phyloP scores from a whole-genome alignment of 2,888 invertebrate genomes.

The Mythimna loreyi region DNA sequence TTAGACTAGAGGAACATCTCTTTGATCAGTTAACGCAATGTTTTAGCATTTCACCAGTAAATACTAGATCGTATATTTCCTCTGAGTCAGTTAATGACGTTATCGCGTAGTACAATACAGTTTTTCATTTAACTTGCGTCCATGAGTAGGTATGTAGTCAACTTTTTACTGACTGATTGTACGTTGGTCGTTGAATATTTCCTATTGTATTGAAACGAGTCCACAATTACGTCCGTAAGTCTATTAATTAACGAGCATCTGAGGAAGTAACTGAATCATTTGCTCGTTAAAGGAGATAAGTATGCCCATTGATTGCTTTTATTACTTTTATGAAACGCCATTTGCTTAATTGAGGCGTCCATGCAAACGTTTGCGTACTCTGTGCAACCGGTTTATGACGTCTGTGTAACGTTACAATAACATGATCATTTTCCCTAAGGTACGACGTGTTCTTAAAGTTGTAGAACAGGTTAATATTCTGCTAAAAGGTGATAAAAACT shows the following conservation, averaged over 20 bases:
- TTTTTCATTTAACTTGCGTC: slow-evolving; percentile 27
- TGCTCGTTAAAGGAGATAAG: slow-evolving; percentile 48
- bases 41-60: slow-evolving; percentile 43
- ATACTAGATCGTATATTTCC: slow-evolving; percentile 34
- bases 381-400: slow-evolving; percentile 26
- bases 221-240: slow-evolving; percentile 39
- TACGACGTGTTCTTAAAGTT: slow-evolving; percentile 16
- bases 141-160: slow-evolving; percentile 8
- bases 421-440: slow-evolving; percentile 23
- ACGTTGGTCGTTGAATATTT: slow-evolving; percentile 24
- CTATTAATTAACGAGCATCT: slow-evolving; percentile 46
- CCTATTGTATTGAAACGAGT: slow-evolving; percentile 51
- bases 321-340: slow-evolving; percentile 50
- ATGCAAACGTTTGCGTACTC: slow-evolving; percentile 28
- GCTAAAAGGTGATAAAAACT: neutral
- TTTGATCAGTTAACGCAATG: slow-evolving; percentile 65
- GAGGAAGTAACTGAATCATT: slow-evolving; percentile 59
- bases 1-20: slow-evolving; percentile 49
- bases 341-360: slow-evolving; percentile 37
- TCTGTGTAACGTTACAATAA: slow-evolving; percentile 23
- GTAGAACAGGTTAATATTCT: slow-evolving; percentile 20
- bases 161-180: slow-evolving; percentile 23
- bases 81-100: slow-evolving; percentile 57
- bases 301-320: slow-evolving; percentile 55
- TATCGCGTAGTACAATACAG: slow-evolving; percentile 14